Conservation (phyloP, 1,140 invertebrate species). For the Habropoda laboriosa region DNA sequence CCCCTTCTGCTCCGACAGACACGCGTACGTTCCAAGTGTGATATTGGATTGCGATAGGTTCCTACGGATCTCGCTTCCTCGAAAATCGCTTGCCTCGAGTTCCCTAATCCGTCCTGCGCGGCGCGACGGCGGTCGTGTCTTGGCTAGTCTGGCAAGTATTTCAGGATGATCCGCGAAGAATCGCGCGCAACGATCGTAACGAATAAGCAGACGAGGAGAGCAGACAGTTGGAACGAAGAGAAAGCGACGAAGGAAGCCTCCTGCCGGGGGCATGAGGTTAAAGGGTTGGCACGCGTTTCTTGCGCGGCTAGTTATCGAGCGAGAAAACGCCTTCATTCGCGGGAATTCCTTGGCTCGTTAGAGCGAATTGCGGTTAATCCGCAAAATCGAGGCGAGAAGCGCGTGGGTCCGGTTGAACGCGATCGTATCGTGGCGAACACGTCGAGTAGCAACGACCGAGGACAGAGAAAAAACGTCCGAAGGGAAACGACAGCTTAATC, state of each 20-base stretch:
- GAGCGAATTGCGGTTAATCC: constrained; percentile 22
- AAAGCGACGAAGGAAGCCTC: background rate
- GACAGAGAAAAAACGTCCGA: background rate
- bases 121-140: too few relatives aligned
- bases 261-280: background rate
- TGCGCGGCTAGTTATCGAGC: background rate
- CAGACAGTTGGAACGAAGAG: constrained; percentile 10
- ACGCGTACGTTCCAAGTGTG: background rate
- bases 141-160: too few relatives aligned
- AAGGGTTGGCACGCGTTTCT: background rate
- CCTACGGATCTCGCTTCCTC: too few relatives aligned
- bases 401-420: background rate
- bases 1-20: background rate
- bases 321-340: background rate
- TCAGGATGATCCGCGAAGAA: constrained; percentile 14
- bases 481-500: constrained; percentile 30
- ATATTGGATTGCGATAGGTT: constrained; percentile 33
- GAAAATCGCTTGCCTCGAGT: background rate
- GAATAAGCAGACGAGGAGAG: constrained; percentile 14
- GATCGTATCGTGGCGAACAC: background rate
- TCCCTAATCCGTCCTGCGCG: background rate
- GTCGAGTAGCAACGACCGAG: background rate
- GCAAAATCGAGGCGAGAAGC: background rate
- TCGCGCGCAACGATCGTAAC: constrained; percentile 44
- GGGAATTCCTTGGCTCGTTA: constrained; percentile 33